These are phyloP conservation scores for Pseudorhombus dupliciocellatus DNA, from an alignment of 2,113 vertebrate species.

Conservation along the genomic window DNA sequence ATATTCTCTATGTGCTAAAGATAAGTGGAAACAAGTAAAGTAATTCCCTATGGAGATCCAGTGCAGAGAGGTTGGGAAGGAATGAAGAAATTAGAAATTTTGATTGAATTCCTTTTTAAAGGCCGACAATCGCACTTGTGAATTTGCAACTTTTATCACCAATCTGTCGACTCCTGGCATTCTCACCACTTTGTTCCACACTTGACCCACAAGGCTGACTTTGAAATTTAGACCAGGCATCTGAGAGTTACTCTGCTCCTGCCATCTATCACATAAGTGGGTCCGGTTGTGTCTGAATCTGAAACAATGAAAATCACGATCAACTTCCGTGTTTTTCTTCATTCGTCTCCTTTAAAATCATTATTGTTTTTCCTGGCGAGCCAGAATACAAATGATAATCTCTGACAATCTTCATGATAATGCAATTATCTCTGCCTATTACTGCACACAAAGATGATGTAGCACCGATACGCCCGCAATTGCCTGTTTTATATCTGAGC, in stretches of 20 bases:
- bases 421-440: not conserved
- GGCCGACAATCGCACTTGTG: no score
- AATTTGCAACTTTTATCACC: not conserved
- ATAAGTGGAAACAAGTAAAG: not conserved
- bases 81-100: not conserved
- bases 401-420: not conserved
- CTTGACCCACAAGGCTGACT: not conserved
- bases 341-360: not conserved
- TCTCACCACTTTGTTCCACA: no score
- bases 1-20: no score
- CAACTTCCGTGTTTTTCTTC: not conserved
- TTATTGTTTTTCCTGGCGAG: not conserved
- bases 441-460: conserved; percentile 3
- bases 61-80: no score
- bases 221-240: not conserved
- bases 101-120: not conserved
- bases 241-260: no score
- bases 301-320: no score
- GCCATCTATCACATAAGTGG: no score
- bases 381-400: not conserved
- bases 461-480: conserved; percentile 6
- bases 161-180: no score
- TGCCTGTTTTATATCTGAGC: conserved; percentile 6
- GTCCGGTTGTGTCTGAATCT: no score
- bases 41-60: not conserved